These are phyloP conservation scores for Caenorhabditis doughertyi DNA, from an alignment of 2,888 invertebrate species.

Conservation along the genomic window DNA sequence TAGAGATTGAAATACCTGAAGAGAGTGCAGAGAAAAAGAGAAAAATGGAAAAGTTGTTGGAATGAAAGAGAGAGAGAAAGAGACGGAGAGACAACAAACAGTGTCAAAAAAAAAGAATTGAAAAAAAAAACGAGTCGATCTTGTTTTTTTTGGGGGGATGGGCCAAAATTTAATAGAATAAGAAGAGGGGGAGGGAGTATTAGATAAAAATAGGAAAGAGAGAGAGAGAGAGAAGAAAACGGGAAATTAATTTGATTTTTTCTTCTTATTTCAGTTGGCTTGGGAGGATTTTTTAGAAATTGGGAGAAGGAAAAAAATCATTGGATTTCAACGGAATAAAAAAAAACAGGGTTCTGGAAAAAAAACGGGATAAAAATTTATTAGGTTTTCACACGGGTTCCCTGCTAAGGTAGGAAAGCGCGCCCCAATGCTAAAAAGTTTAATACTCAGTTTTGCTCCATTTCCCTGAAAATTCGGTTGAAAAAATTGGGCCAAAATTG, in stretches of 20 bases:
- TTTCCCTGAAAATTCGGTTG: no score
- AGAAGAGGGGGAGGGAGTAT: background rate
- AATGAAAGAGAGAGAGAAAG: background rate
- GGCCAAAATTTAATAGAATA: background rate
- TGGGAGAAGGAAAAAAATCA: no score
- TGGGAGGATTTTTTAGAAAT: background rate
- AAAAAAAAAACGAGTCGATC: constrained; percentile 10
- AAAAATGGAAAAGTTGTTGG: background rate
- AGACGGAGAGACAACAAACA: constrained; percentile 27
- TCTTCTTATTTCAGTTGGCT: background rate
- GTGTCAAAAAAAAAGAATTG: background rate
- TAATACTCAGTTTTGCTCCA: no score
- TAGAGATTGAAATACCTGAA: background rate
- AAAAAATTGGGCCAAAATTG: no score
- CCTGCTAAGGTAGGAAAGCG: no score
- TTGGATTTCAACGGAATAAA: no score
- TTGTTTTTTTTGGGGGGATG: constrained; percentile 2
- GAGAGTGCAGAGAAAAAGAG: background rate
- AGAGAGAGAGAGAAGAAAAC: no score
- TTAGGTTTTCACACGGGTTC: no score
- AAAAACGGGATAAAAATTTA: no score
- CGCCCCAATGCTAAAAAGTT: no score
- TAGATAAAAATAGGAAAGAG: constrained; percentile 1
- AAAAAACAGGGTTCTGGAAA: no score
- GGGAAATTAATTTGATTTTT: constrained; percentile 18